Percentiles rank a stretch among this genome's conserved stretches.
Evolutionary conservation across 30 jellyfish, hydroid and myxozoan genomes (phyloP).

Genomic region (Hydractinia echinata): DNA sequence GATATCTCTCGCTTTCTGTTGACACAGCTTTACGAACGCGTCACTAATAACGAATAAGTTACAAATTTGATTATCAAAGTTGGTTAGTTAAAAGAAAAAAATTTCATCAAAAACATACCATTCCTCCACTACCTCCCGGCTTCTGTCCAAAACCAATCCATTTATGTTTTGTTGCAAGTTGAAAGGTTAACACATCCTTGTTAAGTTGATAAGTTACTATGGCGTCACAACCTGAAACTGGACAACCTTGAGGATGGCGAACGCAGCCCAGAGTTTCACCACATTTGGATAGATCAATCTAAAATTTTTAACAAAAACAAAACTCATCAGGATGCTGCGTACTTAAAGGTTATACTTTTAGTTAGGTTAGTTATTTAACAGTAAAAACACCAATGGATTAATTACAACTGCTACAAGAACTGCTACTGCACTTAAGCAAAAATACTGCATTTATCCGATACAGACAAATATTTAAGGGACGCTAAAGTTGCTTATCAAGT

Average conservation of each 20-base stretch:
- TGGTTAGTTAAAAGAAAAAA: neutral
- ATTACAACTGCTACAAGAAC: too few species aligned
- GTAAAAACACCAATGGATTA: too few species aligned
- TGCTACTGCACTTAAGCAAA: too few species aligned
- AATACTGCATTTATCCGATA: too few species aligned
- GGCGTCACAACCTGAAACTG: slow-evolving; percentile 7
- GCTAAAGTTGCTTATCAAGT: too few species aligned
- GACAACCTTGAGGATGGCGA: slow-evolving; percentile 9
- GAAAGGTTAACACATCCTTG: neutral
- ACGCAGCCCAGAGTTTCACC: slow-evolving; percentile 13
- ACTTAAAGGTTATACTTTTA: too few species aligned
- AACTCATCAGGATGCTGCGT: neutral
- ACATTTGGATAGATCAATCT: slow-evolving; percentile 27
- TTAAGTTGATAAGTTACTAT: slow-evolving; percentile 20
- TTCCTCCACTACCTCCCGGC: neutral
- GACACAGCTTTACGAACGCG: too few species aligned
- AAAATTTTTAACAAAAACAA: neutral
- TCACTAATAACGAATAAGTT: too few species aligned
- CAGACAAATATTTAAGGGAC: too few species aligned
- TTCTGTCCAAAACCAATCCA: slow-evolving; percentile 15
- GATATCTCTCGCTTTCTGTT: too few species aligned
- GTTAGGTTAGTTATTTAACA: too few species aligned
- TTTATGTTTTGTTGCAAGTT: slow-evolving; percentile 5
- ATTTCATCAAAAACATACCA: neutral
- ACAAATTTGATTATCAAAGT: neutral